Base-by-base conservation (phyloP, 2,113 vertebrate genomes). In the Pelodiscus sinensis region DNA sequence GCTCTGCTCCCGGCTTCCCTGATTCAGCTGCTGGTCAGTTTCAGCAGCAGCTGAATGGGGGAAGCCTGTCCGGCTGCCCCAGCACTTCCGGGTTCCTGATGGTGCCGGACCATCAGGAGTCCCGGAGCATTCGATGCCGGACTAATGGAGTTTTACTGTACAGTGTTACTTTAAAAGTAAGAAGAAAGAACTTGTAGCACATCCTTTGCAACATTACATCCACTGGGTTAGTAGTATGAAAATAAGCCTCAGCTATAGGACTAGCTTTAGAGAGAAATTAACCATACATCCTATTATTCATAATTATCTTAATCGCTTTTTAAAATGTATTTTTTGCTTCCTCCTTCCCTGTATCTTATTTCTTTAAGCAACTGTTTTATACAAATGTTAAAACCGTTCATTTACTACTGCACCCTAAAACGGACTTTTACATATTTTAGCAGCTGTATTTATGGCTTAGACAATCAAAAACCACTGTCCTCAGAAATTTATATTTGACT, bases 201-300 rank as follows among this genome's bases (percentile, higher is more conserved):
- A 50, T 84, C 18, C 29, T 18, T 84, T 60, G 84, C 29, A 13
- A n/a, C 62, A 44, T 22, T 50, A 78, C 44, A 9, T 85, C 65
- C 0, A 0, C 21, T 18, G 31, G 50, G 0, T 0, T 0, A 90
- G 86, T 2, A 0, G 0, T 0, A 60, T 81, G 18, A 75, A 68
- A 35, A 79, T 56, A 79, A 86, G 68, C 14, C 68, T 90, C 81
- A 29, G 71, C 58, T 52, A 55, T 87, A 77, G 83, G 54, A 82
- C 81, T 35, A 27, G 84, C n/a, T 55, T 44, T 44, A 44, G 44
- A 6, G 44, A 44, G 44, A 82, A 87, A 81, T 75, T 82, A 38
- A 29, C 44, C 94, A 73, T 0, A 1, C 24, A 8, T 78, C 56
- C 19, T 71, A 6, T 2, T 92, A 52, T 15, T 91, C 80, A 65